phyloP scores from a whole-genome alignment of 2,888 invertebrate species.

The Xanthia icteritia region DNA sequence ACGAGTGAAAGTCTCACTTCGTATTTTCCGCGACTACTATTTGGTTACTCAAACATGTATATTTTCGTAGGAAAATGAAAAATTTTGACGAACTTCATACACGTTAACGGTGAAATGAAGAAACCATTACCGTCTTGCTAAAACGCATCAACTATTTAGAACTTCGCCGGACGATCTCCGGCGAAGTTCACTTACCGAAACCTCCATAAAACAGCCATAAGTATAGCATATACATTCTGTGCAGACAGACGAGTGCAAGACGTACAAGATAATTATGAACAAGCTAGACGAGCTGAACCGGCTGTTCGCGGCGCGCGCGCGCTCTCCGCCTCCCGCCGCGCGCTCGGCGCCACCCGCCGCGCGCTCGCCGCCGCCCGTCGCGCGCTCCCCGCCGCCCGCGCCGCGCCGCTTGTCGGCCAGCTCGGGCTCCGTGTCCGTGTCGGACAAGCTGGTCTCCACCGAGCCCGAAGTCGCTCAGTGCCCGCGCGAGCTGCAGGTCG shows the following conservation, averaged over 20 bases:
- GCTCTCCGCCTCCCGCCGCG: slow-evolving; percentile 53
- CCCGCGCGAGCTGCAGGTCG: slow-evolving; percentile 14
- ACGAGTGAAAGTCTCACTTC: too few species aligned
- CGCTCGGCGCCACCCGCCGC: slow-evolving; percentile 55
- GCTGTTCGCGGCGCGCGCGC: slow-evolving; percentile 70
- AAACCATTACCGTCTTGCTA: too few species aligned
- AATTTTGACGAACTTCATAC: too few species aligned
- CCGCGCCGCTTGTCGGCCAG: slow-evolving; percentile 41
- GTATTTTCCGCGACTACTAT: too few species aligned
- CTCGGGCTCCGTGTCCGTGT: slow-evolving; percentile 75
- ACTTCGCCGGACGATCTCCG: too few species aligned
- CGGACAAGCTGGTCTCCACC: slow-evolving; percentile 80
- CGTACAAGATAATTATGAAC: slow-evolving; percentile 86
- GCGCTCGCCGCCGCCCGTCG: slow-evolving; percentile 47
- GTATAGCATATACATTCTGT: too few species aligned
- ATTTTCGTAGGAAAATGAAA: too few species aligned
- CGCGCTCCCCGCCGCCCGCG: slow-evolving; percentile 48
- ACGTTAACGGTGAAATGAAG: too few species aligned
- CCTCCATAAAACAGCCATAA: slow-evolving; percentile 16
- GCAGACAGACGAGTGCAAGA: slow-evolving; percentile 82
- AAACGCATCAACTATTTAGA: too few species aligned
- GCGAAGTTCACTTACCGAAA: background rate
- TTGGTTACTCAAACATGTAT: too few species aligned
- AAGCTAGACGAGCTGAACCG: slow-evolving; percentile 84
- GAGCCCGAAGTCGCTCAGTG: slow-evolving; percentile 63